These are phyloP conservation scores for Lepisosteus osseus DNA, from an alignment of 2,113 vertebrate species.

Conservation along the genomic window DNA sequence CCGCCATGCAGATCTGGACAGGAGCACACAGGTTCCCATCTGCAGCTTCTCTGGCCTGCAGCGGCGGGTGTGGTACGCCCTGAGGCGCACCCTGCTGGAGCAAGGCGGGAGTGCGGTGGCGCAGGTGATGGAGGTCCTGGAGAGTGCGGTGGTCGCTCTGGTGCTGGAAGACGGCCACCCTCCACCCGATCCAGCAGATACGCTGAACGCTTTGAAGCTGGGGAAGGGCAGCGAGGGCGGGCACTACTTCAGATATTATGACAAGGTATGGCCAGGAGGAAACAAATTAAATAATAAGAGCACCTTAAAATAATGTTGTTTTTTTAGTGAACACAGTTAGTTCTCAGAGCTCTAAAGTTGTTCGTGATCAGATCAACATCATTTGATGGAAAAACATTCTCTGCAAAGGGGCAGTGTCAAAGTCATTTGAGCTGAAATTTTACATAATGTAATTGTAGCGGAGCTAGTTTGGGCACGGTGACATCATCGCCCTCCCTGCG, in stretches of 20 bases:
- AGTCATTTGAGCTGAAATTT: neutral
- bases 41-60: conserved; percentile 59
- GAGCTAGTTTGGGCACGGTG: too few relatives aligned
- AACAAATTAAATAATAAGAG: too few relatives aligned
- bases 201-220: conserved; percentile 60
- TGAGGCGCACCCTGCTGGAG: conserved; percentile 52
- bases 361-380: too few relatives aligned
- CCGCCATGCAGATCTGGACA: conserved; percentile 36
- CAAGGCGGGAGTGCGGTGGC: conserved; percentile 43
- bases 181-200: conserved; percentile 52
- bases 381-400: too few relatives aligned
- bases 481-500: too few relatives aligned
- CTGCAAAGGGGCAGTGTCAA: neutral
- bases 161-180: conserved; percentile 56
- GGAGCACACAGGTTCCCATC: conserved; percentile 38
- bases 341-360: too few relatives aligned
- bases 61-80: conserved; percentile 55
- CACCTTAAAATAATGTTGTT: too few relatives aligned
- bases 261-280: conserved; percentile 56
- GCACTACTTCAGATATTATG: conserved; percentile 60
- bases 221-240: conserved; percentile 38
- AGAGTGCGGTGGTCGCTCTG: conserved; percentile 61
- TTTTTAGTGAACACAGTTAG: too few relatives aligned
- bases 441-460: too few relatives aligned
- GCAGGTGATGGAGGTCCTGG: conserved; percentile 58